These are phyloP conservation scores for Stigmatopora argus DNA, from an alignment of 2,113 vertebrate species.

Conservation along the genomic window DNA sequence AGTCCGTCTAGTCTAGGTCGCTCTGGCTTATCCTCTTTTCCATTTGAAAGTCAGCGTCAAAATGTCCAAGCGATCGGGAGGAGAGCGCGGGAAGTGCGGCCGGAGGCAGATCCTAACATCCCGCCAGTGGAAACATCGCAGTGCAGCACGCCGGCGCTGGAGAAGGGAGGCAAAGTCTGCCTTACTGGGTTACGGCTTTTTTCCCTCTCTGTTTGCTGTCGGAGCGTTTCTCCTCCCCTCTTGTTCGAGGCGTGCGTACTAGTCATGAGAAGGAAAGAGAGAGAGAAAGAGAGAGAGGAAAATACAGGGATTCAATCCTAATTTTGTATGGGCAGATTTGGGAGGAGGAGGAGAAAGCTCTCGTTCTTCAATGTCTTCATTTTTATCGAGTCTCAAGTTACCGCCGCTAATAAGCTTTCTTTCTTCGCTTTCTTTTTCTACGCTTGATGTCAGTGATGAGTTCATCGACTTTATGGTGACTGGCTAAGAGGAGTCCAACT, in stretches of 20 bases:
- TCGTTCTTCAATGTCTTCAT: slow-evolving; percentile 45
- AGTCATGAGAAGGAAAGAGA: slow-evolving; percentile 38
- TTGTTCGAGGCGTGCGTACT: slow-evolving; percentile 40
- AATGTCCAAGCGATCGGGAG: slow-evolving; percentile 54
- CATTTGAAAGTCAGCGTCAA: slow-evolving; percentile 50
- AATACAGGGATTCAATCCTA: slow-evolving; percentile 33
- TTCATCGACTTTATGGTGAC: slow-evolving; percentile 39
- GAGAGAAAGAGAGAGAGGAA: slow-evolving; percentile 11
- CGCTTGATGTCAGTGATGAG: slow-evolving; percentile 37
- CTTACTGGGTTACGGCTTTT: slow-evolving; percentile 46
- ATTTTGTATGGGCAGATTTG: slow-evolving; percentile 59
- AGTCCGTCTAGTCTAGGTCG: slow-evolving; percentile 38
- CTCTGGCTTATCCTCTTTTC: slow-evolving; percentile 39
- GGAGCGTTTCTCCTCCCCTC: slow-evolving; percentile 49
- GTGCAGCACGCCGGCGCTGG: slow-evolving; percentile 57
- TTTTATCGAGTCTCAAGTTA: slow-evolving; percentile 73
- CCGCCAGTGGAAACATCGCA: slow-evolving; percentile 56
- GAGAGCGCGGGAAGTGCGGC: slow-evolving; percentile 44
- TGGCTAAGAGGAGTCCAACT: slow-evolving; percentile 16
- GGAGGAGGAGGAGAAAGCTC: slow-evolving; percentile 32
- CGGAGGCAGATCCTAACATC: slow-evolving; percentile 50
- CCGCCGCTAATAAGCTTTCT: slow-evolving; percentile 63
- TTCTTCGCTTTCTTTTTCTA: slow-evolving; percentile 1
- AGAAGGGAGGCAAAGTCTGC: slow-evolving; percentile 59
- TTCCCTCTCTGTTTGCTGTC: slow-evolving; percentile 30